Evolutionary conservation across 1,140 invertebrate species (phyloP).

Genomic region (Rhopalosiphum padi): DNA sequence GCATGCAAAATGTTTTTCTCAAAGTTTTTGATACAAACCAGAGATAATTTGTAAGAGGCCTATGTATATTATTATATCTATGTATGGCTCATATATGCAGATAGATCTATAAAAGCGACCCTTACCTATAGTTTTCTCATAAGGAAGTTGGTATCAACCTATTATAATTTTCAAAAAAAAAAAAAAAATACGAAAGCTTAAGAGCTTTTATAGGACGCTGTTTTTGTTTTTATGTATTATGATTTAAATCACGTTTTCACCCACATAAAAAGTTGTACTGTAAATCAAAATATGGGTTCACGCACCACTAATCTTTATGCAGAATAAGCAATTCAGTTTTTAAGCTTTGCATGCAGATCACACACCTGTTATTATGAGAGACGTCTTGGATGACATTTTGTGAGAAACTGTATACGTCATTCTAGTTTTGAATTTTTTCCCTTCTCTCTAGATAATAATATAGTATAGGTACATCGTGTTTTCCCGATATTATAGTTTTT

Average conservation of each 20-base stretch:
- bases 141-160: not conserved
- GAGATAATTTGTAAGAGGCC: not conserved
- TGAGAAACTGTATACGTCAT: not conserved
- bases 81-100: not conserved
- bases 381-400: slow-evolving; percentile 9
- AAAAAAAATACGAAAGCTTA: not conserved
- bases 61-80: not conserved
- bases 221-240: slow-evolving; percentile 22
- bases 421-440: not conserved
- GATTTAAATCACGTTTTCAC: not conserved
- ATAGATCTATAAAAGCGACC: not conserved
- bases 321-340: slow-evolving; percentile 42
- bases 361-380: slow-evolving; percentile 28
- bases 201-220: not conserved
- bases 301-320: not conserved
- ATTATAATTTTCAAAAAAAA: not conserved
- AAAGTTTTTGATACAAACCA: not conserved
- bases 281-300: slow-evolving; percentile 39
- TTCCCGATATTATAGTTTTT: not conserved
- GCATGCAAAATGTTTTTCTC: not conserved
- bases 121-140: not conserved
- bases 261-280: not conserved
- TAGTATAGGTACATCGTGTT: not conserved
- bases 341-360: slow-evolving; percentile 42
- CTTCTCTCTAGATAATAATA: not conserved